These are phyloP conservation scores for Coccyzus lansbergi DNA, from an alignment of 2,797 vertebrate genomes.

Conservation along the genomic window DNA sequence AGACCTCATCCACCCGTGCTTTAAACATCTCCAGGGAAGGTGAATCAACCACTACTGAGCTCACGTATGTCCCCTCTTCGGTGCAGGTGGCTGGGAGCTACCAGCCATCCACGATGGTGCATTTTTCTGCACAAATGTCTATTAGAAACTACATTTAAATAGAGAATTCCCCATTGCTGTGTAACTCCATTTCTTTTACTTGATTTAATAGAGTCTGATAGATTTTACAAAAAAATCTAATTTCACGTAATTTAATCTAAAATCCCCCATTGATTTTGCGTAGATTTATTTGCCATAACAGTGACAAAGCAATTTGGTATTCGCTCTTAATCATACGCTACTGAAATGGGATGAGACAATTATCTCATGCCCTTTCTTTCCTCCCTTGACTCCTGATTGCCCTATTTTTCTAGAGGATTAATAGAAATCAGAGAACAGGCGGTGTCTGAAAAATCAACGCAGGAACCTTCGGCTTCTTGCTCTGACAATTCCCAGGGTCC, in stretches of 20 bases:
- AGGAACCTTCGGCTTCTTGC: not conserved
- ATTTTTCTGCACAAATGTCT: not conserved
- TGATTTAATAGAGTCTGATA: constrained; percentile 29
- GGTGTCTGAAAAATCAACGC: not conserved
- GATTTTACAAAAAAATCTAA: constrained; percentile 44
- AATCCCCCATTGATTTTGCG: constrained; percentile 3
- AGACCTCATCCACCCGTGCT: no score
- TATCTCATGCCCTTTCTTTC: not conserved
- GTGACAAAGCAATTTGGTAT: constrained; percentile 30
- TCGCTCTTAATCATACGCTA: constrained; percentile 10
- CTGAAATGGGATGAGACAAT: constrained; percentile 26
- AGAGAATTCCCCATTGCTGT: not conserved
- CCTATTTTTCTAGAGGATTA: not conserved
- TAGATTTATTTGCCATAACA: constrained; percentile 1
- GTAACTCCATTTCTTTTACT: not conserved
- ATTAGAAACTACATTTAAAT: not conserved
- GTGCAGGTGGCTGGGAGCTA: not conserved
- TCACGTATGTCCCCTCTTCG: not conserved
- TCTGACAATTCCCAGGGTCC: not conserved
- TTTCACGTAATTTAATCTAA: constrained; percentile 46
- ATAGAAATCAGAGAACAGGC: not conserved
- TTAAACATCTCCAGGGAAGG: no score
- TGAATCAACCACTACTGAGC: no score
- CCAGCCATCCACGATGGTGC: not conserved
- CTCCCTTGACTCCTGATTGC: not conserved